Evolutionary conservation across 2,888 invertebrate species (phyloP), one percentile per base, ranked within the genome.

Genomic region (Torymus tubicola): DNA sequence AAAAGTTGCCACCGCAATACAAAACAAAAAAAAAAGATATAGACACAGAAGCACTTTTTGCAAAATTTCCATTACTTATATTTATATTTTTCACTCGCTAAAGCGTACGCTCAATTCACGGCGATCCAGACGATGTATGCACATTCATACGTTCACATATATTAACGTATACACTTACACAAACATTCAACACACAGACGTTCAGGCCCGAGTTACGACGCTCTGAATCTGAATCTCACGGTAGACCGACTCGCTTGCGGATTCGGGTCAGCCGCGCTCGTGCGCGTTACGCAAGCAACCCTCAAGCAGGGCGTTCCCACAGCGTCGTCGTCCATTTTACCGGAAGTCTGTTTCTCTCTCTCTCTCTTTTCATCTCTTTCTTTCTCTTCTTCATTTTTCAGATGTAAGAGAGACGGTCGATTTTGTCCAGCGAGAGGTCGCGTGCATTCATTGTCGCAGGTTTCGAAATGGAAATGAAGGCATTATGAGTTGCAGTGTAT

Each of bases 171-270:
- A 55, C n/a, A 63, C 57, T 64, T n/a, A n/a, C 42, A 83, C 83
- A 78, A 77, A 86, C 86, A 89, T 89, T 89, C 90, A 90, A 90
- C 90, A 42, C 90, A 89, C 88, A 90, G 84, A 87, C 85, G 76
- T 86, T 85, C 80, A 83, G 84, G 85, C 84, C 85, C 86, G 86
- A 89, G 87, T 87, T 88, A 88, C 88, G 87, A 87, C 87, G 88
- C 84, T 89, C 87, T 88, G 88, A 86, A 89, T 89, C 87, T 86
- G 86, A 89, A 88, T 89, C 90, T 90, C 90, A 90, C 90, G 90
- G 88, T 90, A 86, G 85, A 84, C 84, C 81, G 84, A 81, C 83
- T 10, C 58, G 58, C 50, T 80, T 81, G 84, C 81, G 83, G 87
- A 90, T 90, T 90, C 88, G 89, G 90, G 89, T 90, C 90, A 90